A percentile compares a stretch with the other conserved stretches of the same genome.
Evolutionary conservation across 1,140 invertebrate species (phyloP).

Genomic region (Caenorhabditis tropicalis): DNA sequence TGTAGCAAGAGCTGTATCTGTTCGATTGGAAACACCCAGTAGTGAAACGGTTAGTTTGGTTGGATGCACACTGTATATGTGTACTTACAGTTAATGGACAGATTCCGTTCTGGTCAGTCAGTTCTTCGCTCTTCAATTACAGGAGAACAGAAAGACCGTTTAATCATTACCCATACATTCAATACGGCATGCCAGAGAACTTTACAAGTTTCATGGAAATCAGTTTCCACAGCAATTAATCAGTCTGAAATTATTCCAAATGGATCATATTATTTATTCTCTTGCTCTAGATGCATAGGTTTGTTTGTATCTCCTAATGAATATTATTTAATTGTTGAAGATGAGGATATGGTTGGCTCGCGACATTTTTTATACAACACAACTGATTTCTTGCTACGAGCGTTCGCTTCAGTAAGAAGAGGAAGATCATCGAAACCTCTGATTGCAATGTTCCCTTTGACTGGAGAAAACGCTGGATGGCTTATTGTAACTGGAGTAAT

Average conservation of each 20-base stretch:
- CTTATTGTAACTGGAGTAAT: conserved; percentile 38
- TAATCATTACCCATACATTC: background rate
- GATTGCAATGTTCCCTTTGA: conserved; percentile 11
- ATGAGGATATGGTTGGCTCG: conserved; percentile 20
- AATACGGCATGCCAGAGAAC: background rate
- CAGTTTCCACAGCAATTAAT: conserved; percentile 26
- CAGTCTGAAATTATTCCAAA: conserved; percentile 44
- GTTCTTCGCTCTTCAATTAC: conserved; percentile 17
- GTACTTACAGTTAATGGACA: background rate
- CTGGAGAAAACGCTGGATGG: conserved; percentile 30
- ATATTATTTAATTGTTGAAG: background rate
- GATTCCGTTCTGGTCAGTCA: background rate
- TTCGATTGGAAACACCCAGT: conserved; percentile 3
- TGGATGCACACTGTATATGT: background rate
- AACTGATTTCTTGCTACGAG: background rate
- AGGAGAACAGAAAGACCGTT: background rate
- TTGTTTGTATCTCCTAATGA: background rate
- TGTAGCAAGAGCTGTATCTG: conserved; percentile 27
- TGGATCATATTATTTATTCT: conserved; percentile 39
- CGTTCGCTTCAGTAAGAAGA: conserved; percentile 15
- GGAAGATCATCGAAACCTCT: conserved; percentile 17
- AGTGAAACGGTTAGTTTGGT: background rate
- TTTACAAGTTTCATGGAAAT: conserved; percentile 33
- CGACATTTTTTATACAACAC: conserved; percentile 47
- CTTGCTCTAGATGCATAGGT: conserved; percentile 20